Conservation (phyloP, 2,888 invertebrate species). For the Chydorus sphaericus region DNA sequence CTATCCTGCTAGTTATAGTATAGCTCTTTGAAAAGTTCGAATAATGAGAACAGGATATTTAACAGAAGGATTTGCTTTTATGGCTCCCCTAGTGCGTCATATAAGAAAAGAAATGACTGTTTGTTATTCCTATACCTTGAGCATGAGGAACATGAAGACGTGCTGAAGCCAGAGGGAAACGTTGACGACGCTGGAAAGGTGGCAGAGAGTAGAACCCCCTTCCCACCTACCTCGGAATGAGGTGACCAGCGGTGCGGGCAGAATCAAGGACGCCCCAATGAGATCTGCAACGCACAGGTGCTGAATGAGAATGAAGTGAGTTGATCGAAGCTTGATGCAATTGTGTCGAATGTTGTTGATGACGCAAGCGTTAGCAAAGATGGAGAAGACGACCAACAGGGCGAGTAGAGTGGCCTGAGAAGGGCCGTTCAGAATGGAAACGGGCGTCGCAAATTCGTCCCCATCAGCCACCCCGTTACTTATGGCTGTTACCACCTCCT, state of each 20-base stretch:
- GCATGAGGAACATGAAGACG: conserved; percentile 21
- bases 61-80: too few relatives aligned
- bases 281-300: conserved; percentile 24
- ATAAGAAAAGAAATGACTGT: background rate
- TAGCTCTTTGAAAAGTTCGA: too few relatives aligned
- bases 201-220: conserved; percentile 20
- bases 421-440: conserved; percentile 10
- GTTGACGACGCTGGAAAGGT: conserved; percentile 22
- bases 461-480: background rate
- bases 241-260: conserved; percentile 23
- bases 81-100: too few relatives aligned
- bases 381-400: conserved; percentile 7
- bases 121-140: conserved; percentile 17
- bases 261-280: conserved; percentile 22
- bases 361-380: conserved; percentile 20
- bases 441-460: conserved; percentile 7
- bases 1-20: too few relatives aligned
- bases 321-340: conserved; percentile 22
- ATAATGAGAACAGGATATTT: too few relatives aligned
- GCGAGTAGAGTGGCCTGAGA: conserved; percentile 5
- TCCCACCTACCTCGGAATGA: conserved; percentile 22
- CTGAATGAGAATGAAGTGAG: conserved; percentile 24
- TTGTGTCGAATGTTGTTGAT: conserved; percentile 23
- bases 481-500: background rate
- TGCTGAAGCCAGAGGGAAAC: conserved; percentile 25